phyloP scores from a whole-genome alignment of 2,113 vertebrate species.

The Myrmecobius fasciatus region DNA sequence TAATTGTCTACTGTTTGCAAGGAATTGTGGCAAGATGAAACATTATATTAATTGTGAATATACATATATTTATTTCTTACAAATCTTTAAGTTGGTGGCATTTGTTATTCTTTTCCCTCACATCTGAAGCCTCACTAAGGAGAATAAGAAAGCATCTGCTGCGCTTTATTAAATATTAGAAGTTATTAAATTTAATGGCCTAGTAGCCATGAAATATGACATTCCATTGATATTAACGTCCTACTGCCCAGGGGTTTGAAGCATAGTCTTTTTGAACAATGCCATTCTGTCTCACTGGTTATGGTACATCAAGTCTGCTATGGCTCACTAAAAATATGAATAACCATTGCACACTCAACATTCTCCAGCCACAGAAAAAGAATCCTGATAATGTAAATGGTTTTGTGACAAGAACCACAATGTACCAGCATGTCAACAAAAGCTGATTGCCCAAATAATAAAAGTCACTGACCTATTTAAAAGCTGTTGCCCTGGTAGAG shows the following conservation, averaged over 20 bases:
- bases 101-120: background rate
- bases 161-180: background rate
- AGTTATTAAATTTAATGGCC: constrained; percentile 32
- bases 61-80: background rate
- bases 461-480: constrained; percentile 39
- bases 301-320: background rate
- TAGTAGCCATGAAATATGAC: constrained; percentile 6
- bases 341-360: background rate
- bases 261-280: constrained; percentile 2
- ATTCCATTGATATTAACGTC: constrained; percentile 16
- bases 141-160: background rate
- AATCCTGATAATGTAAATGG: constrained; percentile 44
- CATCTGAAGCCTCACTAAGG: constrained; percentile 5
- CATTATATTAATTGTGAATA: background rate
- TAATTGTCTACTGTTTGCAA: background rate
- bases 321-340: constrained; percentile 15
- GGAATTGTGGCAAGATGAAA: background rate
- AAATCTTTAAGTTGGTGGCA: background rate
- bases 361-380: constrained; percentile 35
- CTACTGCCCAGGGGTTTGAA: constrained; percentile 3
- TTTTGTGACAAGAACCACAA: constrained; percentile 48
- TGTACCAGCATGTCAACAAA: constrained; percentile 30
- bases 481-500: background rate
- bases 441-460: background rate
- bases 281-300: background rate